Conservation (phyloP, 2,797 vertebrate species). For the Enteromius thamalakanensis region DNA sequence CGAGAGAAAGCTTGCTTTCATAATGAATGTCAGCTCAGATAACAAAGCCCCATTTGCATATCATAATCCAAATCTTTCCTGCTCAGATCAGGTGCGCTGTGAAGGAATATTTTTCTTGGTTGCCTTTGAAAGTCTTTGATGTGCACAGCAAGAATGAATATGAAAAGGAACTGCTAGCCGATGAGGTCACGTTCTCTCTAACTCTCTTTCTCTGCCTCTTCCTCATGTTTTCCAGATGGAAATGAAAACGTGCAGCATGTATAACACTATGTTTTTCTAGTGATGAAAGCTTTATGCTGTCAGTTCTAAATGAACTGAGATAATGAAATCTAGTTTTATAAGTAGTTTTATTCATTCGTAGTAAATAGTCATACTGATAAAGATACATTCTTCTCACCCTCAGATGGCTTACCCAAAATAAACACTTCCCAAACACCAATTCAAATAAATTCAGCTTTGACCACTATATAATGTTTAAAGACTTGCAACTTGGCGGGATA, state of each 20-base stretch:
- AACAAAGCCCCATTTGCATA: constrained; percentile 78
- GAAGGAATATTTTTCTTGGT: constrained; percentile 69
- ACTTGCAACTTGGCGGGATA: background rate
- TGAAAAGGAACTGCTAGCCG: constrained; percentile 73
- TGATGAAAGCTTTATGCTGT: background rate
- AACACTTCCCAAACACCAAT: background rate
- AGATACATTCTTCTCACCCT: background rate
- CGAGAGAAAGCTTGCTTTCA: constrained; percentile 60
- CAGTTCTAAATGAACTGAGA: background rate
- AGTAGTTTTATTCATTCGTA: background rate
- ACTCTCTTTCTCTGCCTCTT: constrained; percentile 17
- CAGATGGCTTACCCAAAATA: background rate
- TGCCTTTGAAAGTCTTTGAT: constrained; percentile 77
- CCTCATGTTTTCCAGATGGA: constrained; percentile 67
- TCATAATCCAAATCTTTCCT: constrained; percentile 75
- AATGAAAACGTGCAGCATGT: background rate
- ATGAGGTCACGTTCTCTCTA: constrained; percentile 59
- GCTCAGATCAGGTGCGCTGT: constrained; percentile 75
- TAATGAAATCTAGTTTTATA: background rate
- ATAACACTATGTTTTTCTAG: background rate
- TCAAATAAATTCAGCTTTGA: background rate
- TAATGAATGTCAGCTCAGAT: constrained; percentile 74
- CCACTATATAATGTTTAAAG: background rate
- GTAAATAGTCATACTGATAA: background rate
- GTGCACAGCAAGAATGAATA: constrained; percentile 75